Evolutionary conservation across 2,888 invertebrate species (phyloP).

Genomic region (Cylloceria caligata): DNA sequence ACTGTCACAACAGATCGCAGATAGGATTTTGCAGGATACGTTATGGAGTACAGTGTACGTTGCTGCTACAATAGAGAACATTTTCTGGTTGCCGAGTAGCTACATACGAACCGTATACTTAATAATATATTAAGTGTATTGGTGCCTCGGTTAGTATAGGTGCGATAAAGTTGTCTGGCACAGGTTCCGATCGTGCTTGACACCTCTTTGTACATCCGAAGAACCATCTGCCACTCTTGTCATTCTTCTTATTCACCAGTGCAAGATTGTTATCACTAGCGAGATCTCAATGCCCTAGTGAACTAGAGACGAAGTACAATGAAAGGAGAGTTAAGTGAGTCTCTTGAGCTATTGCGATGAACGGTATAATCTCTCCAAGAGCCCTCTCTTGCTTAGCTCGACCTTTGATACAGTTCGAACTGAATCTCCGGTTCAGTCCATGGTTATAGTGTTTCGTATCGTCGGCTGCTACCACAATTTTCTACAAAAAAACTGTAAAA

Average conservation of each 20-base stretch:
- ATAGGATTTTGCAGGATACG: constrained; percentile 73
- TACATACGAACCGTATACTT: constrained; percentile 9
- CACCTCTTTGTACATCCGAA: constrained; percentile 42
- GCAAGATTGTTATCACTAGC: constrained; percentile 44
- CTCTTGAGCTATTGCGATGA: not conserved
- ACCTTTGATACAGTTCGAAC: not conserved
- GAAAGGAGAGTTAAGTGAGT: not conserved
- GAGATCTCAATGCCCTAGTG: constrained; percentile 30
- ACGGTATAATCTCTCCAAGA: not conserved
- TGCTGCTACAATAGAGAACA: constrained; percentile 61
- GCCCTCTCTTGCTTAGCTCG: not conserved
- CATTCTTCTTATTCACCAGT: constrained; percentile 19
- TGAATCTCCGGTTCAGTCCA: not conserved
- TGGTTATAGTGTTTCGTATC: too few species aligned
- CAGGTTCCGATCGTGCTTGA: constrained; percentile 41
- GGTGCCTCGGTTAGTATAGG: constrained; percentile 8
- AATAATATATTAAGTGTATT: not conserved
- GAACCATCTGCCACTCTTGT: constrained; percentile 56
- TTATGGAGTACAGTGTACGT: constrained; percentile 36
- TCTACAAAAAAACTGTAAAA: too few species aligned
- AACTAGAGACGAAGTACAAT: constrained; percentile 36
- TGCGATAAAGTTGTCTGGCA: constrained; percentile 55
- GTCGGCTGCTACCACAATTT: too few species aligned
- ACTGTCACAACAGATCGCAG: constrained; percentile 78
- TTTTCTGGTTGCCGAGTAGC: constrained; percentile 36